A percentile compares a stretch with the other conserved stretches of the same genome.
Evolutionary conservation across 2,113 vertebrate genomes (phyloP).

Genomic region (Sebastes schlegelii): DNA sequence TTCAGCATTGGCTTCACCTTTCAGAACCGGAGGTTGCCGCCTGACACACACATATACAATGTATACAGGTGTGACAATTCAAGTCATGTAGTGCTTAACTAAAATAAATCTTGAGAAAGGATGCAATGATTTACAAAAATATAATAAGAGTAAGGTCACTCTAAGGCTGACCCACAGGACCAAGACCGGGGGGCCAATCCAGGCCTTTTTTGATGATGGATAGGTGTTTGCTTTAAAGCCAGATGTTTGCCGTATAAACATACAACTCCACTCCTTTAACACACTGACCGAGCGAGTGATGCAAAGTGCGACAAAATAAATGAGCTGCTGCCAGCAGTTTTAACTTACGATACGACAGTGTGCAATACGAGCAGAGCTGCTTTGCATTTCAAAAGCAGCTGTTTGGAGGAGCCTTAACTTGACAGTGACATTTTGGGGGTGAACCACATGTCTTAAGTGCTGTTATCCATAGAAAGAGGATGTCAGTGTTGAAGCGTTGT

Average conservation of each 20-base stretch:
- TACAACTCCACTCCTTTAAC: background rate
- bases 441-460: slow-evolving; percentile 2
- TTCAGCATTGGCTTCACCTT: no score
- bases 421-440: background rate
- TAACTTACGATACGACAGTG: background rate
- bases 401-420: slow-evolving; percentile 9
- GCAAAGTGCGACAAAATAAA: background rate
- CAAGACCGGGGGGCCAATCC: background rate
- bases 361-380: background rate
- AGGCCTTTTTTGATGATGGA: background rate
- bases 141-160: background rate
- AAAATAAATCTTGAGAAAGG: background rate
- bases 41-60: no score
- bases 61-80: background rate
- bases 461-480: slow-evolving; percentile 9
- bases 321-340: slow-evolving; percentile 6
- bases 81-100: background rate
- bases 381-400: slow-evolving; percentile 5
- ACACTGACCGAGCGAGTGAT: background rate
- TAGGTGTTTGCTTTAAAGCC: background rate
- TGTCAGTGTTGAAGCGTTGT: background rate
- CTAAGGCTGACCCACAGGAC: background rate
- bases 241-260: slow-evolving; percentile 9
- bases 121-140: background rate
- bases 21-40: no score